These are phyloP conservation scores for Diloba caeruleocephala DNA, from an alignment of 2,888 invertebrate species.

Conservation along the genomic window DNA sequence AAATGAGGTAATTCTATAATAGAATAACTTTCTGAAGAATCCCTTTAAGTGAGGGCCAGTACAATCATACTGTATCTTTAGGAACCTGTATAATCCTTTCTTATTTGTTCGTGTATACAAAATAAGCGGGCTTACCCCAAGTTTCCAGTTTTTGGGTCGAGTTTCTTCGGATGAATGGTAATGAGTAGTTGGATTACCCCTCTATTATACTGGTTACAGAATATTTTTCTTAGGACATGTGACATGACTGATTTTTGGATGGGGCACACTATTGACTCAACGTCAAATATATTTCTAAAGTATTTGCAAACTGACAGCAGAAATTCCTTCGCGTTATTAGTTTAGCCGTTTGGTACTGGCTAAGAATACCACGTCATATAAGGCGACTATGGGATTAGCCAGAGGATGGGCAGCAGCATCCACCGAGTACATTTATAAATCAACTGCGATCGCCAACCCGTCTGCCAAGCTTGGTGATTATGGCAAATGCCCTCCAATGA, in stretches of 20 bases:
- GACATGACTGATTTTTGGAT: constrained; percentile 7
- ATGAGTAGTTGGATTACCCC: constrained; percentile 20
- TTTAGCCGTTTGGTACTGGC: no score
- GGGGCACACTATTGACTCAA: constrained; percentile 2
- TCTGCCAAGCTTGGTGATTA: no score
- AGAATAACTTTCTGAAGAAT: constrained; percentile 45
- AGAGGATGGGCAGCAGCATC: no score
- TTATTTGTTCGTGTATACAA: constrained; percentile 51
- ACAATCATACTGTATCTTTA: constrained; percentile 36
- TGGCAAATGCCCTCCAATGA: no score
- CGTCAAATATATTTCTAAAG: no score
- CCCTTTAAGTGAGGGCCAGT: constrained; percentile 30
- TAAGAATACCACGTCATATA: no score
- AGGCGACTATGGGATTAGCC: no score
- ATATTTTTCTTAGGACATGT: constrained; percentile 12
- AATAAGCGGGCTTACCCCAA: constrained; percentile 32
- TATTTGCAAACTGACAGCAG: no score
- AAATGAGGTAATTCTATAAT: constrained; percentile 44
- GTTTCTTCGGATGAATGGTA: constrained; percentile 38
- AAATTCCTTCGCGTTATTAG: no score
- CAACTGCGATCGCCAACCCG: no score
- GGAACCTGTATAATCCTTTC: constrained; percentile 44
- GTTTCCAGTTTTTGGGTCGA: constrained; percentile 47
- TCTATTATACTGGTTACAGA: constrained; percentile 26
- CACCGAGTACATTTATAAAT: no score